Base-by-base conservation (phyloP, 2,797 vertebrate species). In the Hippocampus kuda region DNA sequence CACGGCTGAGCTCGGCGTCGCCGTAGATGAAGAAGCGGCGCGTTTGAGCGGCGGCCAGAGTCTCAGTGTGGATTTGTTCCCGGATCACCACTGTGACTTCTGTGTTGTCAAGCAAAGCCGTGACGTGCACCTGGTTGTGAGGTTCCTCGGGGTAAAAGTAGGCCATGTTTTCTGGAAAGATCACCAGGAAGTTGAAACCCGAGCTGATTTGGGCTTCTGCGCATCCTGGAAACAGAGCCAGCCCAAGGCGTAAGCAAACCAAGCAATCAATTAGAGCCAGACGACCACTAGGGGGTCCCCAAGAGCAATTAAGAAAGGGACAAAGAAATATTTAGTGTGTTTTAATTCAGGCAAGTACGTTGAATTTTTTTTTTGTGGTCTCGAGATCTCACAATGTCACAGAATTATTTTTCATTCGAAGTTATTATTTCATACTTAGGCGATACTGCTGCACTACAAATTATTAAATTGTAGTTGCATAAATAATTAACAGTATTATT, bases 121-220 rank as follows among this genome's bases (percentile, higher is more conserved):
- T 86, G 70, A 91, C 49, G 12, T 30, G 51, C 20, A 91, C 24
- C 2, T 0, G 5, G 77, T 81, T 83, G 0, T 0, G 0, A 3
- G 76, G 0, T 0, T 0, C 0, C 0, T 0, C 0, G 0, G 83
- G 83, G 61, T 86, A 59, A 72, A 85, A 92, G 49, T 70, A 72
- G 38, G 90, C 91, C 0, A 91, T 83, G 74, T 90, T 92, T 75
- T 91, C 91, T 0, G 87, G 89, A 56, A 90, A 91, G 24, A 75
- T 87, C 0, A 84, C 74, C 0, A 73, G 13, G 51, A 91, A 91
- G 0, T 48, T 18, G 0, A 0, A 65, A 10, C 90, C 89, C 1
- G 57, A 41, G 53, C 53, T 75, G 68, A 34, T 0, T 0, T 67
- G 41, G 13, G 61, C 1, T 49, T 12, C 10, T 13, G 61, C 0